Percentiles rank a stretch among this genome's conserved stretches.
Conservation (phyloP, 2,888 invertebrate genomes). For the Dermolepida albohirtum region DNA sequence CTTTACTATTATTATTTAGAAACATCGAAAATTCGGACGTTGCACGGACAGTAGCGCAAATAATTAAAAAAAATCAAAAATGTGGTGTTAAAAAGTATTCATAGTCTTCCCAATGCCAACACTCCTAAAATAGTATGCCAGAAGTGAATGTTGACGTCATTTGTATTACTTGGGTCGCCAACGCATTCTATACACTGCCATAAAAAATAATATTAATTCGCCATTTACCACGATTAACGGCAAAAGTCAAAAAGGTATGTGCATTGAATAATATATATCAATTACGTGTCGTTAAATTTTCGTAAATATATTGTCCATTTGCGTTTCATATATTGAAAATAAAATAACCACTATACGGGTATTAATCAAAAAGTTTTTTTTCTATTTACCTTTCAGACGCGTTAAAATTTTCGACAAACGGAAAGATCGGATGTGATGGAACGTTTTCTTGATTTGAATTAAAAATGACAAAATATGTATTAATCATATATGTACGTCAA, state of each 20-base stretch:
- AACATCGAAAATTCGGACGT: not conserved
- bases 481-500: too few species aligned
- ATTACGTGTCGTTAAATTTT: too few species aligned
- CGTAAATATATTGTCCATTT: too few species aligned
- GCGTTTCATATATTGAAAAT: too few species aligned
- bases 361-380: too few species aligned
- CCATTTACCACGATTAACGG: constrained; percentile 15
- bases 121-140: constrained; percentile 55
- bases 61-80: constrained; percentile 26
- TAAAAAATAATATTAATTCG: constrained; percentile 38
- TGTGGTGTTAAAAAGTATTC: constrained; percentile 37
- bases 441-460: too few species aligned
- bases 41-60: not conserved
- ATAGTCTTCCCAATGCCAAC: constrained; percentile 50
- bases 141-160: constrained; percentile 53
- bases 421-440: too few species aligned
- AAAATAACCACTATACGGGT: too few species aligned
- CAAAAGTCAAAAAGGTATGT: not conserved
- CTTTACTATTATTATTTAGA: not conserved
- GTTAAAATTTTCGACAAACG: too few species aligned
- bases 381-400: too few species aligned
- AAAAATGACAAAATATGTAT: too few species aligned
- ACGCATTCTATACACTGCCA: constrained; percentile 44
- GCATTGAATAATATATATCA: too few species aligned
- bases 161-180: constrained; percentile 49